Evolutionary conservation across 2,888 invertebrate genomes (phyloP).

Genomic region (Ormyrus rosae): DNA sequence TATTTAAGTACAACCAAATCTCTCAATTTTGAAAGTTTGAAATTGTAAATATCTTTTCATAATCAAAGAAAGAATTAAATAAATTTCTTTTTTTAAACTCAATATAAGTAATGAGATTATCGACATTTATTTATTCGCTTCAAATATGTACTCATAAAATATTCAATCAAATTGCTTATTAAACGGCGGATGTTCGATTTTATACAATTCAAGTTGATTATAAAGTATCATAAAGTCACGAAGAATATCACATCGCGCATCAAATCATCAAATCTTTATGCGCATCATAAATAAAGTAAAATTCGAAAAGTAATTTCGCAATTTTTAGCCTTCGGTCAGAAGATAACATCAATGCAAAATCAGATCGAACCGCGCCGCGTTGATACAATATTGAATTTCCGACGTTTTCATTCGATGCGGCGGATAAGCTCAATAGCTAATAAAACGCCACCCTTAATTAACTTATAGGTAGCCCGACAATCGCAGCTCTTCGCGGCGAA

Average conservation of each 20-base stretch:
- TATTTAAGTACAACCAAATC: neutral
- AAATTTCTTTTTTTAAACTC: conserved; percentile 3
- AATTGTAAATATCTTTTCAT: neutral
- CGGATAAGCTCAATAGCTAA: neutral
- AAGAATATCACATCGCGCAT: neutral
- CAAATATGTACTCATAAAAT: neutral
- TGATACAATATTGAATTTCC: conserved; percentile 9
- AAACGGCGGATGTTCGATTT: neutral
- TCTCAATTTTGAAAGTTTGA: neutral
- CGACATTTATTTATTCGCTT: neutral
- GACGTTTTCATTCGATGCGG: neutral
- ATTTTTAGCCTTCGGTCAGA: neutral
- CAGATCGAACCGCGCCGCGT: neutral
- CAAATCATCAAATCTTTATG: neutral
- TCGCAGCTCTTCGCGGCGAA: neutral
- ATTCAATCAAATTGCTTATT: neutral
- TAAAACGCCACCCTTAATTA: conserved; percentile 8
- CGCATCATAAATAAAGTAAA: neutral
- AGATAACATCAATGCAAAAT: neutral
- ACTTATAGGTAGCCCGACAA: conserved; percentile 8
- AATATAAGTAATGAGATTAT: neutral
- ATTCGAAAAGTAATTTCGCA: neutral
- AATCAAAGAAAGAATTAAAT: neutral
- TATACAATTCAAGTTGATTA: conserved; percentile 1
- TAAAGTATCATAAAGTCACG: neutral